Base-by-base conservation (phyloP, 2,888 invertebrate genomes). In the Trimorus sp. region DNA sequence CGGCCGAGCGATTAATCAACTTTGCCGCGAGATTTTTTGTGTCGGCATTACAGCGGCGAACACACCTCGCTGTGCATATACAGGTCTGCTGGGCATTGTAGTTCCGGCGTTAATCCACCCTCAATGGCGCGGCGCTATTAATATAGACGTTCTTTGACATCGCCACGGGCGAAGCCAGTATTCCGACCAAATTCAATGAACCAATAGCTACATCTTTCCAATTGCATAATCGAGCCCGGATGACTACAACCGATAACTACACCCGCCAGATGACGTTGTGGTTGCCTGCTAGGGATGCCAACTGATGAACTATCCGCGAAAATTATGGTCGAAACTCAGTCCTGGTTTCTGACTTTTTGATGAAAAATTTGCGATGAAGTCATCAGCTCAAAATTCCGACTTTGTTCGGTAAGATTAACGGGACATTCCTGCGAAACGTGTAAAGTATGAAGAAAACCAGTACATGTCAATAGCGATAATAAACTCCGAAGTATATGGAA, bases 61-160 rank as follows among this genome's bases (percentile, higher is more conserved):
- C 56, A 58, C 42, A 54, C 59, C 38, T 38, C 76, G 76, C 37
- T 65, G 65, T 74, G 66, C 51, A 59, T 59, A 74, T 66, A 74
- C 51, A 66, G 38, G 37, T 56, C 62, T 48, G 16, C 76, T 14
- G 45, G 26, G 40, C n/a, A 78, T 78, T 78, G 59, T 77, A 48
- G 60, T 69, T 37, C 14, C 40, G 36, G 56, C 66, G 58, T 70
- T 70, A 58, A 78, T 69, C 68, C 77, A 60, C 62, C 76, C 66
- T 69, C 54, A 69, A 62, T 76, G 60, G 63, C 62, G 63, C 62
- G 14, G 45, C 40, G 15, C 77, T 78, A 78, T 78, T 78, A 65
- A 78, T 70, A 59, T 51, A 37, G 56, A 59, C 70, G 63, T 70
- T 78, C 77, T 78, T 78, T 70, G 77, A 78, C 70, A 78, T 70